phyloP scores from a whole-genome alignment of 2,888 invertebrate species.

The Leucophenga maculata region DNA sequence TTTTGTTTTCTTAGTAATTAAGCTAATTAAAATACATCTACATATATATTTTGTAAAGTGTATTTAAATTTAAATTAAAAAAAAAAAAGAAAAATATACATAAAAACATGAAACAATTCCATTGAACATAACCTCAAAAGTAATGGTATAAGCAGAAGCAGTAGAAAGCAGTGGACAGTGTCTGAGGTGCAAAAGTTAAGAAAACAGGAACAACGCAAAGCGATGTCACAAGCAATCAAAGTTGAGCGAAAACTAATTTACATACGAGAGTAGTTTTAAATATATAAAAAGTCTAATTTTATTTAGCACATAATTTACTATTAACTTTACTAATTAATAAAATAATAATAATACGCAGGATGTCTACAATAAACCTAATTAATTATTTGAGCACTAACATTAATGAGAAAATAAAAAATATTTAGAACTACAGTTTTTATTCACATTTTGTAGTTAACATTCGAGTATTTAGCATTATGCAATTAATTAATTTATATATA shows the following conservation, averaged over 20 bases:
- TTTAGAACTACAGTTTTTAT: not conserved
- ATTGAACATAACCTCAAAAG: not conserved
- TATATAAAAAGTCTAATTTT: slow-evolving; percentile 14
- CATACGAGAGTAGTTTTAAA: not conserved
- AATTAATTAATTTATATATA: slow-evolving; percentile 10
- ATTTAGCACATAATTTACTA: slow-evolving; percentile 7
- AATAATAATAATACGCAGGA: not conserved
- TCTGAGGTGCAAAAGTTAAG: slow-evolving; percentile 17
- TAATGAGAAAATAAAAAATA: not conserved
- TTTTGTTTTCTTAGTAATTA: slow-evolving; percentile 15
- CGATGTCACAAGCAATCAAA: slow-evolving; percentile 1
- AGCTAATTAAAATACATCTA: slow-evolving; percentile 9
- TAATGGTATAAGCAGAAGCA: too few relatives aligned
- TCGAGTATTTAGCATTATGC: slow-evolving; percentile 10
- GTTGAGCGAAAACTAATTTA: not conserved
- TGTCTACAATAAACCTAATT: not conserved
- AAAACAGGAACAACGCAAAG: not conserved
- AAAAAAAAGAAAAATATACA: not conserved
- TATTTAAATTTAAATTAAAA: not conserved
- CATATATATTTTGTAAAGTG: slow-evolving; percentile 20
- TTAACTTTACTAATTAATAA: slow-evolving; percentile 14
- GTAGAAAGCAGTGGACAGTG: slow-evolving; percentile 19
- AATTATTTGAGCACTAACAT: slow-evolving; percentile 1
- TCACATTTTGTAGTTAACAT: slow-evolving; percentile 5
- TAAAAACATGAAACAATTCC: not conserved